Percentiles rank a stretch among this genome's conserved stretches.
These are phyloP conservation scores for Myocastor coypus DNA, from an alignment of 2,113 vertebrate species.

Conservation along the genomic window DNA sequence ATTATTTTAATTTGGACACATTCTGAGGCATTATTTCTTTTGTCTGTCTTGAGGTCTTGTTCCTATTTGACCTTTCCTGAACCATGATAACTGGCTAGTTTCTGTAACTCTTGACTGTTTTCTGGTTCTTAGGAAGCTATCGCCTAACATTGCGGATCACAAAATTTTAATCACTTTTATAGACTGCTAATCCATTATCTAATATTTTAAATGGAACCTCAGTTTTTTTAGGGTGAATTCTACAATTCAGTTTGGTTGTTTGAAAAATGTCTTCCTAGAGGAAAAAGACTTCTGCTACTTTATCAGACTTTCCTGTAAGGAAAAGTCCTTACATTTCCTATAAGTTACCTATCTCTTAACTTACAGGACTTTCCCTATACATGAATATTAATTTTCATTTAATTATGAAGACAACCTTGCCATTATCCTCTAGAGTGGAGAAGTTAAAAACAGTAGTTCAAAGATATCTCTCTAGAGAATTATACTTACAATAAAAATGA, in stretches of 20 bases:
- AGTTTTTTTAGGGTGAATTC: conserved; percentile 35
- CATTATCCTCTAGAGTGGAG: conserved; percentile 28
- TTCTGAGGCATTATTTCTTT: conserved; percentile 15
- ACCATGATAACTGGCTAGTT: neutral
- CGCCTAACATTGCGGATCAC: conserved; percentile 17
- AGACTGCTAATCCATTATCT: conserved; percentile 1
- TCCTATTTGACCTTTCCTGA: neutral
- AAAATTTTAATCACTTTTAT: conserved; percentile 48
- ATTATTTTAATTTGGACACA: conserved; percentile 55
- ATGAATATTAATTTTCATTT: conserved; percentile 48
- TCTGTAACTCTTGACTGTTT: conserved; percentile 13
- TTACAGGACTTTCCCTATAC: neutral
- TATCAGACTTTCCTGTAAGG: neutral
- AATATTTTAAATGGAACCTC: conserved; percentile 48
- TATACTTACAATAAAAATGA: conserved; percentile 33
- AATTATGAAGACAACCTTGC: neutral
- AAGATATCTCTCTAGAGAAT: conserved; percentile 40
- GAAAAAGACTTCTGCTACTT: conserved; percentile 43
- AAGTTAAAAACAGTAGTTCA: conserved; percentile 38
- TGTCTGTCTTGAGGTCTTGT: neutral
- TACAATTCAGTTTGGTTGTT: conserved; percentile 29
- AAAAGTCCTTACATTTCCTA: too few relatives aligned
- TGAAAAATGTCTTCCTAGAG: conserved; percentile 39
- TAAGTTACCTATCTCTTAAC: neutral
- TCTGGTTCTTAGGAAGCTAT: neutral